Base-by-base conservation (phyloP, 2,797 vertebrate genomes). In the Gymnothorax reevesii region DNA sequence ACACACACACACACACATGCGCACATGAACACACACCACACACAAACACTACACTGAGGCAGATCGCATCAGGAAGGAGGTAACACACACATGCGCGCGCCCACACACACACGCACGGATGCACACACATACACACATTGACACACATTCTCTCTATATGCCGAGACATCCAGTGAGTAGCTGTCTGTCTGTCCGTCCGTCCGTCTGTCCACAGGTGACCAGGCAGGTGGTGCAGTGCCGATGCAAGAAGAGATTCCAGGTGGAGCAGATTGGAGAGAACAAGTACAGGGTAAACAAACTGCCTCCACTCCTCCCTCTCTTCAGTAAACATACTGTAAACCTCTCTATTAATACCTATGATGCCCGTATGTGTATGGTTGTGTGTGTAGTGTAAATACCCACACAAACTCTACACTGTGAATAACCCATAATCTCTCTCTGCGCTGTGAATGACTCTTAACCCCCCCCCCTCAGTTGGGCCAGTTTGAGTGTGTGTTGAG, bases 401-500 rank as follows among this genome's bases (percentile, higher is more conserved):
- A 42, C 33, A 42, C 33, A 42, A 42, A 42, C 33, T 42, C 33
- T 15, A 3, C 20, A 73, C 15, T 1, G 10, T n/a, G 69, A 73
- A n/a, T 27, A 33, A 22, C 69, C 69, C 64, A 83, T 9, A 84
- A 54, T 57, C 17, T 57, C 60, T 27, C 0, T 73, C 33, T n/a
- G 55, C 71, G 6, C 10, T 8, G 27, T 8, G 22, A 0, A 22
- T 84, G 42, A 69, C 7, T 20, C 66, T 33, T 64, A 22, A 22
- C 0, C 55, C 69, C 55, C 22, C 0, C 20, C 33, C 42, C 27
- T 1, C 94, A 99, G 98, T 99, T 99, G 0, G 98, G 98, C 0
- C 98, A 99, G 91, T 99, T 98, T 13, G 98, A 99, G 96, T 98
- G 98, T 88, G 95, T 99, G 94, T 98, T 99, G 87, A 95, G 99